phyloP scores from a whole-genome alignment of 2,113 vertebrate genomes.

The Hiodon tergisus region DNA sequence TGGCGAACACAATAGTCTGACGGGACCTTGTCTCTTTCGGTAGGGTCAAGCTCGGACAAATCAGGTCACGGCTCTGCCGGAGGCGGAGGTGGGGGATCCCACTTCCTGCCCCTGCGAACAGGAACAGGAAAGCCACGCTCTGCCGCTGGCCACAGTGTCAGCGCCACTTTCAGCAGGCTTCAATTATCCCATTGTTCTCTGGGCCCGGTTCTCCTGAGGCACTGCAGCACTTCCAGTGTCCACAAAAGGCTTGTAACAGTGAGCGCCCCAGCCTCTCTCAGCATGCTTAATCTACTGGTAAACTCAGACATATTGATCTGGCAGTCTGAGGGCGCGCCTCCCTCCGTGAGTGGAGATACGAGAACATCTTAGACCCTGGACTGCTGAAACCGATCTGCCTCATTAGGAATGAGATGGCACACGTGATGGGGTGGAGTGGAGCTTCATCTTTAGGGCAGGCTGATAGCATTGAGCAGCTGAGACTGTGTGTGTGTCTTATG shows the following conservation, averaged over 20 bases:
- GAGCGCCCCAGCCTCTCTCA: constrained; percentile 40
- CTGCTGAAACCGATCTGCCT: constrained; percentile 39
- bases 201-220: constrained; percentile 48
- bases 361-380: constrained; percentile 43
- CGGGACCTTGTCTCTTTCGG: constrained; percentile 6
- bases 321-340: constrained; percentile 36
- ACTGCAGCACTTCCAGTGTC: constrained; percentile 47
- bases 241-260: constrained; percentile 62
- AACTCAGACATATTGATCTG: constrained; percentile 67
- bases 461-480: neutral
- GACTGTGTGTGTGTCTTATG: neutral
- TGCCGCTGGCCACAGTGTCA: neutral
- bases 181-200: constrained; percentile 63
- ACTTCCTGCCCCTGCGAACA: constrained; percentile 20
- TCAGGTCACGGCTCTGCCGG: constrained; percentile 57
- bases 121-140: constrained; percentile 34
- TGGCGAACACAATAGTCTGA: neutral
- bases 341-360: constrained; percentile 38
- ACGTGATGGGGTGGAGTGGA: constrained; percentile 21
- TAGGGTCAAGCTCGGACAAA: constrained; percentile 43
- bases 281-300: constrained; percentile 52
- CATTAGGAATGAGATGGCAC: constrained; percentile 50
- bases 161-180: constrained; percentile 33
- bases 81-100: constrained; percentile 43
- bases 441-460: constrained; percentile 15